Evolutionary conservation across 2,797 vertebrate species (phyloP).

Genomic region (Taeniopygia guttata): DNA sequence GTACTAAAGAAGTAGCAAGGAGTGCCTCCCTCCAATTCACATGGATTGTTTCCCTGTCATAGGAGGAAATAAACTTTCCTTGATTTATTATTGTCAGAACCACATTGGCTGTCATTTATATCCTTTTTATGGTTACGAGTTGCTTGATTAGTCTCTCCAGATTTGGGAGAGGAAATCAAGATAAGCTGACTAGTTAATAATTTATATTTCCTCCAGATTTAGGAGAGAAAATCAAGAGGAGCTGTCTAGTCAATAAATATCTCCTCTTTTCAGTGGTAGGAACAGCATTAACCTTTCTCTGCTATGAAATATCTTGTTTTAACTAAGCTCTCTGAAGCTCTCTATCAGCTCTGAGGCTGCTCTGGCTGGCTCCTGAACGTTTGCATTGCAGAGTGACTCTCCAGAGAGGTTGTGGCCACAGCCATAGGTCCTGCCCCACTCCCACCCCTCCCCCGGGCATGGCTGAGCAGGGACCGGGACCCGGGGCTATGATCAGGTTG

Average conservation of each 20-base stretch:
- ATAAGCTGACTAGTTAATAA: not conserved
- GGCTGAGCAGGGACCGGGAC: not conserved
- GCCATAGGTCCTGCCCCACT: not conserved
- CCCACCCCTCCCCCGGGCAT: accelerated
- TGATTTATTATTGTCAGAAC: not conserved
- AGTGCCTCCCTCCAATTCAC: not conserved
- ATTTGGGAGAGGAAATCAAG: not conserved
- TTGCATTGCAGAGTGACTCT: not conserved
- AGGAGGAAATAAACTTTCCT: not conserved
- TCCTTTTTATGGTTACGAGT: not conserved
- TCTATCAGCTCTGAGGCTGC: not conserved
- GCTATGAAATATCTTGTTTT: not conserved
- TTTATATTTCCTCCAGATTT: not conserved
- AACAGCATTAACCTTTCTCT: not conserved
- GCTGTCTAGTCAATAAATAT: not conserved
- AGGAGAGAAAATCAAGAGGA: not conserved
- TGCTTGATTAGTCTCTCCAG: not conserved
- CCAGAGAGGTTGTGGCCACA: accelerated
- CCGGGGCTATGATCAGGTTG: accelerated
- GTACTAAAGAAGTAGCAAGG: not conserved
- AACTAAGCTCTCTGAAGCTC: not conserved
- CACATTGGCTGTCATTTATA: not conserved
- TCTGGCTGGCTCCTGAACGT: not conserved
- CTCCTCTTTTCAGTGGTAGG: not conserved
- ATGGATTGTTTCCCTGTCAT: not conserved